Evolutionary conservation across 1,140 invertebrate genomes (phyloP).

Genomic region (Chionoecetes opilio): DNA sequence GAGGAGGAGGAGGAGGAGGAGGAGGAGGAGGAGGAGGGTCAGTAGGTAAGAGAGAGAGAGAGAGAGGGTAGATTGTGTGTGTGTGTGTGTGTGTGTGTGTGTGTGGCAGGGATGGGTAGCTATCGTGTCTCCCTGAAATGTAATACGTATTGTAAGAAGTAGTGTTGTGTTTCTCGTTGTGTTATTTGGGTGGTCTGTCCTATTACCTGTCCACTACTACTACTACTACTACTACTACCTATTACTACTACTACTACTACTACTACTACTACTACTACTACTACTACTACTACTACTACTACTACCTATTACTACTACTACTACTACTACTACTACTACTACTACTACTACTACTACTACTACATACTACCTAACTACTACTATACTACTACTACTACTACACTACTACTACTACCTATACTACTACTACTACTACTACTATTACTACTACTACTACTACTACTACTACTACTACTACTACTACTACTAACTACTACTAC

Average conservation of each 20-base stretch:
- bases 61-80: too few relatives aligned
- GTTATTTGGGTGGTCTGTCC: neutral
- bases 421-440: conserved; percentile 3
- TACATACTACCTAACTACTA: neutral
- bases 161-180: neutral
- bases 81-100: too few relatives aligned
- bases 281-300: neutral
- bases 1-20: neutral
- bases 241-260: conserved; percentile 35
- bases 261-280: neutral
- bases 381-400: neutral
- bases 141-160: neutral
- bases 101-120: neutral
- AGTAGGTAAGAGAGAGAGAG: conserved; percentile 40
- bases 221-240: too few relatives aligned
- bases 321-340: neutral
- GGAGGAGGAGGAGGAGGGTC: conserved; percentile 4
- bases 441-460: too few relatives aligned
- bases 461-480: neutral
- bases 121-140: conserved; percentile 13
- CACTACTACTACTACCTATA: conserved; percentile 14
- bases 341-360: neutral
- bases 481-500: neutral
- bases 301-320: neutral
- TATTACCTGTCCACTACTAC: neutral